phyloP scores from a whole-genome alignment of 37 sponge, comb jelly and placozoan species.

The Mnemiopsis leidyi region DNA sequence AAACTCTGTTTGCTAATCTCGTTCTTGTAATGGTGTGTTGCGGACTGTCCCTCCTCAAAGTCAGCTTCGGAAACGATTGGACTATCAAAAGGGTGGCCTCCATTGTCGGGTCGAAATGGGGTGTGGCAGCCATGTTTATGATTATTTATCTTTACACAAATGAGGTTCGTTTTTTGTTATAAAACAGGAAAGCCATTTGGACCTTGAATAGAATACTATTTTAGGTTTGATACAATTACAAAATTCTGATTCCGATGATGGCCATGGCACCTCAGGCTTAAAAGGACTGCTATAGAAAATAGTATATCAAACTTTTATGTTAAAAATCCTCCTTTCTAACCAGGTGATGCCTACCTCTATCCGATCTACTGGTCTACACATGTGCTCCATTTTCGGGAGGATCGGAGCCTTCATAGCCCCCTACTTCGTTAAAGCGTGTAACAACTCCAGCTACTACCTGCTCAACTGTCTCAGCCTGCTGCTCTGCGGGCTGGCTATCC shows the following conservation, averaged over 20 bases:
- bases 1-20: background rate
- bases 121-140: background rate
- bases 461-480: background rate
- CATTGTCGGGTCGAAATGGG: slow-evolving; percentile 39
- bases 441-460: slow-evolving; percentile 1
- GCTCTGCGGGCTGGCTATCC: background rate
- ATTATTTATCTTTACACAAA: background rate
- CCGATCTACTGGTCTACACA: slow-evolving; percentile 7
- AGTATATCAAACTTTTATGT: too few species aligned
- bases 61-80: background rate
- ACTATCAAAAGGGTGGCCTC: background rate
- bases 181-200: too few species aligned
- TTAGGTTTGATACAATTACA: too few species aligned
- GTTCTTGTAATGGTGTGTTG: background rate
- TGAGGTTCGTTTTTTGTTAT: background rate
- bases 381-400: background rate
- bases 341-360: slow-evolving; percentile 44
- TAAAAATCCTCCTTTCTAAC: too few species aligned
- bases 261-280: too few species aligned
- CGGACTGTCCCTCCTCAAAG: background rate
- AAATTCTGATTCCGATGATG: too few species aligned
- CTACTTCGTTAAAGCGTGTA: background rate
- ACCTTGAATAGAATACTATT: too few species aligned
- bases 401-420: slow-evolving; percentile 23
- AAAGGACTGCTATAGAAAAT: too few species aligned